Conservation (phyloP, 2,888 invertebrate species). For the Heliconius hortense region DNA sequence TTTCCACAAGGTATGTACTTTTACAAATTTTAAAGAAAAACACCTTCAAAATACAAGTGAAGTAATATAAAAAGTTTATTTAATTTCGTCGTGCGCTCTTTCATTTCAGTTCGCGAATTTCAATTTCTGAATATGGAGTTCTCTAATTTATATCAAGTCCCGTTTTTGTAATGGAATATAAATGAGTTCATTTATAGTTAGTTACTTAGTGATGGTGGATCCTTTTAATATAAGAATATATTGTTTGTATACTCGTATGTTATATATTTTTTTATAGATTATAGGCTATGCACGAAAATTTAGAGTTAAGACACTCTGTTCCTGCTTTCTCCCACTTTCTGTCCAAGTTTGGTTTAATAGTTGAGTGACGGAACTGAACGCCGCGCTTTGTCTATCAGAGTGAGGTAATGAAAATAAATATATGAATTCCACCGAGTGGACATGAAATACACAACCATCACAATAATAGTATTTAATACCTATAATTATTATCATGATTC, state of each 20-base stretch:
- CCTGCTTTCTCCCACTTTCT: too few species aligned
- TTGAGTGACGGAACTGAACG: too few species aligned
- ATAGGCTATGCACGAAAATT: too few species aligned
- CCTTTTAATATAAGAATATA: neutral
- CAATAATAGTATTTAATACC: too few species aligned
- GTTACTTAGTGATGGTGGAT: slow-evolving; percentile 5
- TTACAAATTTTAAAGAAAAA: neutral
- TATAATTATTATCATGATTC: too few species aligned
- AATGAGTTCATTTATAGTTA: slow-evolving; percentile 31
- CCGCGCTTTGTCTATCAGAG: too few species aligned
- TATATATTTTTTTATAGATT: neutral
- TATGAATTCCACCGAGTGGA: too few species aligned
- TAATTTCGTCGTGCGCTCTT: slow-evolving; percentile 16
- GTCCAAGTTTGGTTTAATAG: too few species aligned
- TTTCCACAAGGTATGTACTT: slow-evolving; percentile 74
- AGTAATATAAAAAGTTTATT: slow-evolving; percentile 20
- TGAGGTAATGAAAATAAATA: too few species aligned
- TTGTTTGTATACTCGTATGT: neutral
- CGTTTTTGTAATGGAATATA: slow-evolving; percentile 39
- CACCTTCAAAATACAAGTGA: neutral
- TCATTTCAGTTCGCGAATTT: slow-evolving; percentile 25
- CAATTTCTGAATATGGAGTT: slow-evolving; percentile 9
- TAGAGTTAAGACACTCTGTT: too few species aligned
- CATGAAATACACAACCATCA: too few species aligned
- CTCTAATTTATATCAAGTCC: slow-evolving; percentile 40